Evolutionary conservation across 2,888 invertebrate species (phyloP).

Genomic region (Leucozona laternaria): DNA sequence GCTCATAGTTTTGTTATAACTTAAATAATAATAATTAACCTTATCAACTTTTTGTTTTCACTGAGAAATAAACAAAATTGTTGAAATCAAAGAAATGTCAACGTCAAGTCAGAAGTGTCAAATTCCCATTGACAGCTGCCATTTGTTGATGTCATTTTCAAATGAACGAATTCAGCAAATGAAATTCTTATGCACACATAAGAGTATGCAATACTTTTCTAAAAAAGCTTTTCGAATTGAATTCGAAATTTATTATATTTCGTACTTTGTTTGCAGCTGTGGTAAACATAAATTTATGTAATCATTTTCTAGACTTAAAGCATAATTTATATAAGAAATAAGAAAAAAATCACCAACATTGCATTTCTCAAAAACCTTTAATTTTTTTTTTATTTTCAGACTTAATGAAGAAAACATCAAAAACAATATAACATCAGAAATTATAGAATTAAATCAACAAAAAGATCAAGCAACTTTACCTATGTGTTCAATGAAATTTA

Average conservation of each 20-base stretch:
- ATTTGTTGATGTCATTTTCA: background rate
- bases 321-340: too few relatives aligned
- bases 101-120: background rate
- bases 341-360: too few relatives aligned
- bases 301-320: too few relatives aligned
- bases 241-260: background rate
- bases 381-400: conserved; percentile 59
- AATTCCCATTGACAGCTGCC: background rate
- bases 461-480: conserved; percentile 50
- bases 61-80: conserved; percentile 8
- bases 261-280: background rate
- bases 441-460: conserved; percentile 19
- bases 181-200: background rate
- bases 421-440: conserved; percentile 26
- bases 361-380: too few relatives aligned
- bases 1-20: conserved; percentile 39
- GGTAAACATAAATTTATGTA: too few relatives aligned
- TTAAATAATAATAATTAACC: conserved; percentile 10
- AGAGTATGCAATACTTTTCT: conserved; percentile 34
- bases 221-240: background rate
- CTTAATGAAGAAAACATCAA: conserved; percentile 58
- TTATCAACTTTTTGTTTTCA: background rate
- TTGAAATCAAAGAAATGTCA: too few relatives aligned
- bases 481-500: conserved; percentile 73
- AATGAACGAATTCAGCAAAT: conserved; percentile 18